Evolutionary conservation across 2,113 vertebrate genomes (phyloP), one percentile per base, ranked within the genome.

Genomic region (Urocitellus parryii): DNA sequence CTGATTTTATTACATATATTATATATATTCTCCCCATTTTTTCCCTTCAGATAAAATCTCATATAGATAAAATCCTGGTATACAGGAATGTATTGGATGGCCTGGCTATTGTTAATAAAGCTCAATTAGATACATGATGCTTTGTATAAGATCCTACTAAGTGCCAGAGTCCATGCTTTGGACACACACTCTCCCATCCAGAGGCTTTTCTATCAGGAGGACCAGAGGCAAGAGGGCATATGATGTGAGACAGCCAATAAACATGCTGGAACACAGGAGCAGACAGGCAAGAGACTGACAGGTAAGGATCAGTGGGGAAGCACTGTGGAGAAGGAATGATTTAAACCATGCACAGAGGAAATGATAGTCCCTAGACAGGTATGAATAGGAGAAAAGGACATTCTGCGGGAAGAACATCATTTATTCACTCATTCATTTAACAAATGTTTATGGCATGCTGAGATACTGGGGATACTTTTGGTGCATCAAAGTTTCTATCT

Each of bases 331-430:
- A 37, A 74, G 25, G 37, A 72, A 82, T 88, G 56, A 53, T 63
- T 81, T 81, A 68, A 94, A 83, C 74, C 83, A 91, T 67, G 25
- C 5, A n/a, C 65, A 51, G 76, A 80, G 73, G 11, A 90, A 92
- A 84, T 56, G 77, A 77, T n/a, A 70, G 51, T 34, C 61, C 24
- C 68, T 34, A 63, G 63, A 77, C n/a, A 80, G 32, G 42, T 65
- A 86, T 82, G 7, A n/a, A 58, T 94, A 53, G n/a, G 42, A 87
- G 61, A 76, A 85, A 63, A 81, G 61, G 45, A 51, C 24, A 81
- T 94, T 89, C 12, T 37, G 42, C 4, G 18, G 67, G 65, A 24
- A 78, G 27, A 87, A 94, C 37, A 81, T 72, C 53, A 48, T 80
- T 86, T 32, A 56, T 39, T 82, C 65, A 83, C 29, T 76, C 61